These are phyloP conservation scores for Stomorhina lunata DNA, from an alignment of 2,888 invertebrate species.

Conservation along the genomic window DNA sequence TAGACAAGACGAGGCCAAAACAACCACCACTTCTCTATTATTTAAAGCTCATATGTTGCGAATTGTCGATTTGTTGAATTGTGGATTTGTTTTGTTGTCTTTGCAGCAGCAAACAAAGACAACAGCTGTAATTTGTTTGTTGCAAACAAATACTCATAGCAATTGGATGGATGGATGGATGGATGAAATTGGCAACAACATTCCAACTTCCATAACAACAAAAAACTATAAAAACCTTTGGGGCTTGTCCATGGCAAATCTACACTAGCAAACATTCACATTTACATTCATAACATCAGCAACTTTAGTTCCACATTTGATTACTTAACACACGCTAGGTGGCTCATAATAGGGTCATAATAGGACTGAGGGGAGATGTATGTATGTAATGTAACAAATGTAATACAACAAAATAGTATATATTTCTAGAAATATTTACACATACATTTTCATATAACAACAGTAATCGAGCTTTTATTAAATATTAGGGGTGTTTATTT, in stretches of 20 bases:
- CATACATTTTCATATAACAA: no score
- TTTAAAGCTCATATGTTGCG: slow-evolving; percentile 53
- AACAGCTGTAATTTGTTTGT: slow-evolving; percentile 66
- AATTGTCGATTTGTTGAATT: slow-evolving; percentile 33
- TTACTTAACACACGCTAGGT: slow-evolving; percentile 34
- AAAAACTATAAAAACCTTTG: slow-evolving; percentile 53
- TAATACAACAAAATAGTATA: slow-evolving; percentile 54
- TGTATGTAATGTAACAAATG: not conserved
- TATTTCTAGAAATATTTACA: no score
- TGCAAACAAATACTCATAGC: slow-evolving; percentile 56
- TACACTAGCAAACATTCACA: not conserved
- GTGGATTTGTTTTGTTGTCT: slow-evolving; percentile 18
- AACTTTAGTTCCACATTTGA: slow-evolving; percentile 15
- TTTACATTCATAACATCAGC: slow-evolving; percentile 3
- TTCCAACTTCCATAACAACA: slow-evolving; percentile 28
- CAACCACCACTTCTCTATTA: slow-evolving; percentile 32
- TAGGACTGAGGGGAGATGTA: slow-evolving; percentile 34
- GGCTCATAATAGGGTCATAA: slow-evolving; percentile 44
- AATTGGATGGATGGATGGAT: not conserved
- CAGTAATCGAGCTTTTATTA: no score
- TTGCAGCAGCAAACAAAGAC: slow-evolving; percentile 42
- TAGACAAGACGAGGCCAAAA: slow-evolving; percentile 13
- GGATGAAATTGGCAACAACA: slow-evolving; percentile 35
- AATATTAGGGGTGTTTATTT: no score
- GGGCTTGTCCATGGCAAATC: slow-evolving; percentile 57